These are phyloP conservation scores for Drosophila ironensis DNA, from an alignment of 1,140 invertebrate species.

Conservation along the genomic window DNA sequence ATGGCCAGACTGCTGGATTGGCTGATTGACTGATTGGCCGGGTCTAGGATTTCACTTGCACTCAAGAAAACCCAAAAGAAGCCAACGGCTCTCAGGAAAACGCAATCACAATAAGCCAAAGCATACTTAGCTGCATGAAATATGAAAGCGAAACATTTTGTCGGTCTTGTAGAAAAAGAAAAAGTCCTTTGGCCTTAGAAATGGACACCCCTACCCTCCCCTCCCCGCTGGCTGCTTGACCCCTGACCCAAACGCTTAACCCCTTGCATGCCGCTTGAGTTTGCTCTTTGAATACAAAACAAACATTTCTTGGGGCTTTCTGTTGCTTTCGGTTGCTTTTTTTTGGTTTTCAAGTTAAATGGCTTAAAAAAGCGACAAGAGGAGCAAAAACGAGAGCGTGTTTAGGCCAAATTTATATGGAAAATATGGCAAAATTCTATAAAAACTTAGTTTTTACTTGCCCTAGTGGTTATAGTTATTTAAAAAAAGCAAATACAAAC, in stretches of 20 bases:
- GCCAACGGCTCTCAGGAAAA: not conserved
- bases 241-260: not conserved
- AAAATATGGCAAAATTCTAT: no score
- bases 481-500: no score
- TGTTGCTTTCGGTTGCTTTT: no score
- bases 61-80: conserved; percentile 26
- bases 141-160: conserved; percentile 24
- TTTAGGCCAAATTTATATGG: not conserved
- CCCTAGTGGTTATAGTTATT: no score
- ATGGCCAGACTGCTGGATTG: conserved; percentile 9
- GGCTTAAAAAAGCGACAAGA: not conserved
- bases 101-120: conserved; percentile 16
- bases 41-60: conserved; percentile 38
- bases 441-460: not conserved
- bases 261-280: not conserved
- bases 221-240: not conserved
- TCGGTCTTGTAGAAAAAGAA: not conserved
- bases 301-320: not conserved
- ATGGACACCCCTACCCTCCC: not conserved
- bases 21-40: conserved; percentile 23
- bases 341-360: not conserved
- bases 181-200: not conserved
- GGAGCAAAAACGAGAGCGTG: not conserved
- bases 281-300: not conserved
- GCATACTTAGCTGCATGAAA: conserved; percentile 55